phyloP scores from a whole-genome alignment of 2,888 invertebrate genomes.

The Lycaena phlaeas region DNA sequence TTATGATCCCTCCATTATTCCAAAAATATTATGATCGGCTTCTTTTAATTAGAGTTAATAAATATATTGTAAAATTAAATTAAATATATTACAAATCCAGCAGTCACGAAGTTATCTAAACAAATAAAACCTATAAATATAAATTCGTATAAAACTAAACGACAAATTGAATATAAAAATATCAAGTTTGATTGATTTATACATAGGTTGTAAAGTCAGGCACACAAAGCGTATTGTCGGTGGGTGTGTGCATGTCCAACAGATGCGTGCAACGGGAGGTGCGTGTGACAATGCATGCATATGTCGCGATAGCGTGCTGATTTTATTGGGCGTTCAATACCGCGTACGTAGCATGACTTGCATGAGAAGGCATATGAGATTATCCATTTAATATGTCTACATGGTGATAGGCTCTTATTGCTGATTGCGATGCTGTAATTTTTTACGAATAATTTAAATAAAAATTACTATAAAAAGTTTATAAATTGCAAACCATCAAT shows the following conservation, averaged over 20 bases:
- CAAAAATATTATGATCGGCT: no score
- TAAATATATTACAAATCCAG: no score
- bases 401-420: no score
- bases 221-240: conserved; percentile 33
- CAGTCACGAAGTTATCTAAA: not conserved
- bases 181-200: conserved; percentile 19
- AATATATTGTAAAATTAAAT: no score
- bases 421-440: no score
- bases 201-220: conserved; percentile 26
- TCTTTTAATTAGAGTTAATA: no score
- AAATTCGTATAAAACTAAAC: not conserved
- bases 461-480: no score
- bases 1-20: no score
- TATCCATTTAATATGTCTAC: no score
- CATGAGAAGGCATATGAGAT: conserved; percentile 26
- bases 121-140: not conserved
- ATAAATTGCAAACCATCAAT: no score
- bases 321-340: conserved; percentile 48
- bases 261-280: conserved; percentile 51
- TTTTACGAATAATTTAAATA: no score
- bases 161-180: conserved; percentile 6
- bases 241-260: conserved; percentile 58
- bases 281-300: conserved; percentile 50
- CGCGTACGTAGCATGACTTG: conserved; percentile 48
- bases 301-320: conserved; percentile 40